A percentile compares a stretch with the other conserved stretches of the same genome.
phyloP scores from a whole-genome alignment of 2,113 vertebrate genomes.

The Lichenostomus cassidix region DNA sequence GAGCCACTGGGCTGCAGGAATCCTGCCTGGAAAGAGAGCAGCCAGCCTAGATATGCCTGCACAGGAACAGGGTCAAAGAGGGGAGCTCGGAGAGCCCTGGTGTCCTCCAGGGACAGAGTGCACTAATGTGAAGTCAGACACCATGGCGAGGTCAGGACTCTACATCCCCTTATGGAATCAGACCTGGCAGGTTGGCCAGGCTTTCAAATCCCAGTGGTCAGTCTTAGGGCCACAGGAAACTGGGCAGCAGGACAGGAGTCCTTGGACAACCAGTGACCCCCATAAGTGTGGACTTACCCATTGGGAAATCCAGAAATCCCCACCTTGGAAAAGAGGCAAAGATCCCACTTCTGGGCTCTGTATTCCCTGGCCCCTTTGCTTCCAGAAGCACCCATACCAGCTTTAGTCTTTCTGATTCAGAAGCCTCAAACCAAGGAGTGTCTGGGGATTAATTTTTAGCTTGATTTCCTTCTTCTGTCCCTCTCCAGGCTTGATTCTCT shows the following conservation, averaged over 20 bases:
- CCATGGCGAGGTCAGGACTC: background rate
- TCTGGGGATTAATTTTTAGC: background rate
- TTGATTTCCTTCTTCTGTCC: background rate
- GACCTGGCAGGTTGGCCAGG: background rate
- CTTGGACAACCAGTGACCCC: background rate
- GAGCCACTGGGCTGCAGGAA: background rate
- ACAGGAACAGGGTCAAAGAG: background rate
- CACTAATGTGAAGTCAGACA: background rate
- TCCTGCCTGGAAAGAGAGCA: background rate
- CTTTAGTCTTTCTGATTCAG: background rate
- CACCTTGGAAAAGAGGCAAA: background rate
- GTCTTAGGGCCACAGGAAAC: background rate
- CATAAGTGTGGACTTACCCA: accelerated
- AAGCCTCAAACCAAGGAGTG: background rate
- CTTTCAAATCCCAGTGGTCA: background rate
- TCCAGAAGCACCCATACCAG: background rate
- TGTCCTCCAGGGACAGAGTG: background rate
- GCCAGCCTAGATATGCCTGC: background rate
- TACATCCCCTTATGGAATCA: background rate
- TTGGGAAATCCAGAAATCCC: background rate
- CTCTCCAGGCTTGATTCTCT: background rate
- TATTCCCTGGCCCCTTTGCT: background rate
- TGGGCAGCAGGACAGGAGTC: background rate
- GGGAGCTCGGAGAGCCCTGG: background rate
- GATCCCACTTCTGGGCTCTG: background rate